Base-by-base conservation (phyloP, 2,888 invertebrate species). In the Zeuzera pyrina region DNA sequence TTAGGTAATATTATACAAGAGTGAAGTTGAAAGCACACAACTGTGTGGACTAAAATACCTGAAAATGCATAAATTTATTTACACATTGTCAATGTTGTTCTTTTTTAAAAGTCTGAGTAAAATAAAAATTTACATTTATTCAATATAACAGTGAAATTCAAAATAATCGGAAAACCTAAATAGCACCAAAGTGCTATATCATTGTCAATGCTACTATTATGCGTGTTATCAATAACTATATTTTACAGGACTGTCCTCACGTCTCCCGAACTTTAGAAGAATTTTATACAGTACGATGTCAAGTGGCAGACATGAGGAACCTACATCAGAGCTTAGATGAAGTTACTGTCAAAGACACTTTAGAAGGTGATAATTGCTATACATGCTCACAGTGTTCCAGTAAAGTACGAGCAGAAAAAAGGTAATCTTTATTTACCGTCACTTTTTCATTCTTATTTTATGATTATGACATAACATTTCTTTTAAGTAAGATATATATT, bases 281-380 rank as follows among this genome's bases (percentile, higher is more conserved):
- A 77, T 97, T 97, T 81, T 97, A 97, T 76, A 97, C 97, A 2
- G 95, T 97, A 8, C 88, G 97, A 3, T 97, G 97, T 66, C 97
- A 97, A 68, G 97, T 97, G 29, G 95, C 97, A 0, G 97, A 97
- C 65, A 97, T 97, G 97, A 87, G 96, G 29, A 96, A 96, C 74
- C 84, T 97, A 19, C 95, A 96, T 57, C 97, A 97, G 73, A 95
- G 95, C 15, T 83, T 97, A 15, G 95, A 97, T 72, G 97, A 97
- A 71, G 95, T 97, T n/a, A 97, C 97, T 0, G 96, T 97, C 5
- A 97, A 97, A 65, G 97, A 97, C 66, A 97, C 96, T 14, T 77
- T 97, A 1, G 97, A 97, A 70, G 97, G 97, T 27, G 97, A 97
- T 73, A 97, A 97, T 69, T 97, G 97, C 92, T 97, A 97, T 69